Conservation (phyloP, 2,888 invertebrate species). For the Uropetala carovei region DNA sequence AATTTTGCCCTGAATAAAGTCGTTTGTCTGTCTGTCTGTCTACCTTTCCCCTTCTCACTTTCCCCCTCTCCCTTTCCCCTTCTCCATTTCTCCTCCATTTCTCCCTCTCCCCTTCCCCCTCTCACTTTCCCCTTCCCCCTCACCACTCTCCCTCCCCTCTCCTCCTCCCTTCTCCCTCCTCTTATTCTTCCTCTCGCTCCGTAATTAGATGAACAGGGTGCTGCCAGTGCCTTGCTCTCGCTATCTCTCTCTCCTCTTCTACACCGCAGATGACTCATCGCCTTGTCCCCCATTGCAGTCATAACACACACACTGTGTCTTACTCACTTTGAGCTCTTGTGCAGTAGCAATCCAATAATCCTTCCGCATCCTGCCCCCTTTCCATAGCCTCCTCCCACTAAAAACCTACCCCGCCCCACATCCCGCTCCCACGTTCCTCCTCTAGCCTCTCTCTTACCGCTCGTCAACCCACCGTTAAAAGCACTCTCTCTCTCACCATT, state of each 20-base stretch:
- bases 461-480: background rate
- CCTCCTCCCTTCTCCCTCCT: background rate
- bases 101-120: too few relatives aligned
- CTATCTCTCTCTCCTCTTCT: background rate
- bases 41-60: too few relatives aligned
- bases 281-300: background rate
- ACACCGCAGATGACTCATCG: slow-evolving; percentile 45
- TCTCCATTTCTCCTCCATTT: background rate
- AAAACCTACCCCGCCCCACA: background rate
- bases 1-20: too few relatives aligned
- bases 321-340: slow-evolving; percentile 51
- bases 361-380: background rate
- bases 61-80: too few relatives aligned
- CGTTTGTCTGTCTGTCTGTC: too few relatives aligned
- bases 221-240: background rate
- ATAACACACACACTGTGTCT: slow-evolving; percentile 43
- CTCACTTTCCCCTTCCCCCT: background rate
- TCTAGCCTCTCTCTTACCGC: background rate
- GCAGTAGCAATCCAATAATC: slow-evolving; percentile 49
- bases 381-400: background rate
- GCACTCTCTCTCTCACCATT: background rate
- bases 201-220: slow-evolving; percentile 52
- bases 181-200: background rate
- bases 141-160: background rate
- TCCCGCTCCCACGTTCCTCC: background rate